phyloP scores from a whole-genome alignment of 2,797 vertebrate genomes.

The Pristis pectinata region DNA sequence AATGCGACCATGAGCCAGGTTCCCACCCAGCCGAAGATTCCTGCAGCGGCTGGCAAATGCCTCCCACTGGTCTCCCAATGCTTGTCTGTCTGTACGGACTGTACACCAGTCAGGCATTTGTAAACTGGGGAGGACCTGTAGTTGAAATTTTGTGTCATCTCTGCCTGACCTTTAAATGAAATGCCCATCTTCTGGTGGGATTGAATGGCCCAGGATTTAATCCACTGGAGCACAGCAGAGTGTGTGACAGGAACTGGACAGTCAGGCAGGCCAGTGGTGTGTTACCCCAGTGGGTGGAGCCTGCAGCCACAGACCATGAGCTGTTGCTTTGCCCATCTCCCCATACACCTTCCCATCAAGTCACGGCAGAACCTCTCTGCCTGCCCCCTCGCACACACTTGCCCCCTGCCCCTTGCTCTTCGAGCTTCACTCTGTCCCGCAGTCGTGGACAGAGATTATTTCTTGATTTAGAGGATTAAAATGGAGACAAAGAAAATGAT shows the following conservation, averaged over 20 bases:
- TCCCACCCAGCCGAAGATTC: no score
- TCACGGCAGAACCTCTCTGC: neutral
- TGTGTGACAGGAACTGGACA: neutral
- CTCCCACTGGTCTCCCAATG: no score
- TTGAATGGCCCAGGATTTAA: neutral
- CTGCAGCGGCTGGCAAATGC: no score
- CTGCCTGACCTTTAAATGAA: neutral
- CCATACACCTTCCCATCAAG: no score
- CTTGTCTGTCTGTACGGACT: no score
- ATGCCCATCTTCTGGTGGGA: neutral
- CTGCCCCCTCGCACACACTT: no score
- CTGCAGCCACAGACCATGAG: no score
- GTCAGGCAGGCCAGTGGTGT: neutral
- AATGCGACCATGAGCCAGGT: no score
- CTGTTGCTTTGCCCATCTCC: no score
- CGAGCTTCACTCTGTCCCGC: neutral
- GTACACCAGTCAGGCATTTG: no score
- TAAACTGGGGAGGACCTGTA: no score
- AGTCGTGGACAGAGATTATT: neutral
- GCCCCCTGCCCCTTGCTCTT: neutral
- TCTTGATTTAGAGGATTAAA: slow-evolving; percentile 11
- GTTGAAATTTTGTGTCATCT: neutral
- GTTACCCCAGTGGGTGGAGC: neutral
- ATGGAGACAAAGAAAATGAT: neutral
- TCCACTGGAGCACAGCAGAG: neutral